These are phyloP conservation scores for Peromyscus maniculatus DNA, from an alignment of 2,113 vertebrate species.

Conservation along the genomic window DNA sequence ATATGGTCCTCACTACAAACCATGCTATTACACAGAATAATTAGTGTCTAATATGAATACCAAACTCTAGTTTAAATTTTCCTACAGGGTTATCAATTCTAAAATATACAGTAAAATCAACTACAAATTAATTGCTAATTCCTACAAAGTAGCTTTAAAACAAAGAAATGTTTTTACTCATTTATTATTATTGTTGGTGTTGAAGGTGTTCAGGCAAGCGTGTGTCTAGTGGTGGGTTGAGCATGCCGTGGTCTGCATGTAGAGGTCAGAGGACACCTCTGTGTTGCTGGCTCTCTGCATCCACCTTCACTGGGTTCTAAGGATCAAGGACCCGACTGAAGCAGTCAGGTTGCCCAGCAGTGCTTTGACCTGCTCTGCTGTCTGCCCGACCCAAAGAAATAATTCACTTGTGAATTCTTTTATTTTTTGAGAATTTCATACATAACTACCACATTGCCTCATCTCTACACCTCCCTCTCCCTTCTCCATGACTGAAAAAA, in stretches of 20 bases:
- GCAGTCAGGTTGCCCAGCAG: background rate
- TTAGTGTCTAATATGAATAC: slow-evolving; percentile 25
- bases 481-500: background rate
- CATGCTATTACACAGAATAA: background rate
- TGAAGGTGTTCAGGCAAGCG: background rate
- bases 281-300: too few relatives aligned
- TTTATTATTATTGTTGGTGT: background rate
- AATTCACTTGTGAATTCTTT: background rate
- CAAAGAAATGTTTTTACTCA: background rate
- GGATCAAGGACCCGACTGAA: background rate
- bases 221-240: background rate
- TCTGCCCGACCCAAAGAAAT: background rate
- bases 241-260: background rate
- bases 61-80: slow-evolving; percentile 38
- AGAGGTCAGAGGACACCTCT: background rate
- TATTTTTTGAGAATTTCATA: background rate
- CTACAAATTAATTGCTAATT: slow-evolving; percentile 41
- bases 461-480: background rate
- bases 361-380: background rate
- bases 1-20: slow-evolving; percentile 84
- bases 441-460: background rate
- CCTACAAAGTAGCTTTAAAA: background rate
- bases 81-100: slow-evolving; percentile 34
- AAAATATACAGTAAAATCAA: slow-evolving; percentile 43
- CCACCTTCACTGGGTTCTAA: background rate